Base-by-base conservation (phyloP, 2,888 invertebrate species). In the Pammene aurita region DNA sequence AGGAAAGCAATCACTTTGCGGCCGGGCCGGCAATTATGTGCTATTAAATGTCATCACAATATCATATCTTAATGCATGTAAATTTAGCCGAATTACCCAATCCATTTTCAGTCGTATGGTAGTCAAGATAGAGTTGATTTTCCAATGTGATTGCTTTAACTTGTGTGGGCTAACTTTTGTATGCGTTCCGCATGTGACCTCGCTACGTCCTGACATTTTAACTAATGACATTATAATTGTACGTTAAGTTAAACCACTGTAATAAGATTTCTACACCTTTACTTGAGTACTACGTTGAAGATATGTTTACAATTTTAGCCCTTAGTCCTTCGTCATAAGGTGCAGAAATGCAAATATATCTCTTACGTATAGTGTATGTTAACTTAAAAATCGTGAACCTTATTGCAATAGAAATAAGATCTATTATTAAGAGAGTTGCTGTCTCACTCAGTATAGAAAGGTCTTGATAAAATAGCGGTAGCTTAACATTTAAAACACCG, bases 161-260 rank as follows among this genome's bases (percentile, higher is more conserved):
- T 44, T 69, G 69, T 69, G 69, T 65, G 69, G 69, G 64, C 69
- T 48, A 18, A 50, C n/a, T 44, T 70, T 57, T 67, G 58, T 65
- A 66, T 72, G 73, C 76, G 77, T 76, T 76, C 75, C 74, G 75
- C 76, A 76, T 76, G 73, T 77, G 76, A 74, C 82, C 81, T 84
- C 80, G 80, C 72, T 77, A 74, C 78, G 83, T 80, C 76, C 76
- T 84, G 82, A 81, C 84, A 85, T 86, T 84, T 82, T 74, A 69
- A 77, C 84, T 86, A 85, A 87, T 85, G 83, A 80, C 78, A 78
- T 81, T 83, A 82, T 86, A 86, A 87, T 86, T 82, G 82, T 66
- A 50, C 44, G 56, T 35, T 16, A 64, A 38, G 56, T 35, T 16
- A 64, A 38, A 57, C 76, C 79, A 78, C 64, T 73, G 64, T 74